Evolutionary conservation across 2,113 vertebrate species (phyloP).

Genomic region (Carassius auratus): DNA sequence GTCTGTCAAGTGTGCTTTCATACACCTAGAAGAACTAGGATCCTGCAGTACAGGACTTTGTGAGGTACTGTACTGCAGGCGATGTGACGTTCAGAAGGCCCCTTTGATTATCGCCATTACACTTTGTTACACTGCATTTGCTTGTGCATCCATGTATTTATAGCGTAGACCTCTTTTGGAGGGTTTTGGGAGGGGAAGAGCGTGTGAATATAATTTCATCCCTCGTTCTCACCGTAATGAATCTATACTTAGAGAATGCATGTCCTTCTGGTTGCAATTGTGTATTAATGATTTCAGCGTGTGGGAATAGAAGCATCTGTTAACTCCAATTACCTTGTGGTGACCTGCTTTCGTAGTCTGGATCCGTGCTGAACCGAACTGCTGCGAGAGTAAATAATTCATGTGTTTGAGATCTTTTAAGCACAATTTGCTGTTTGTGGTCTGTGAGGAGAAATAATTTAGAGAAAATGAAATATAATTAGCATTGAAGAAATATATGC

Average conservation of each 20-base stretch:
- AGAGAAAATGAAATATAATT: background rate
- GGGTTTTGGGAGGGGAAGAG: background rate
- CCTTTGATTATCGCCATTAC: constrained; percentile 24
- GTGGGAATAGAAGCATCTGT: constrained; percentile 65
- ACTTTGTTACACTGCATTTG: constrained; percentile 40
- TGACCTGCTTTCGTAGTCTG: constrained; percentile 63
- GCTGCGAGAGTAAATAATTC: constrained; percentile 26
- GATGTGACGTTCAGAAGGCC: background rate
- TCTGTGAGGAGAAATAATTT: background rate
- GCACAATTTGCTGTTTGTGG: constrained; percentile 12
- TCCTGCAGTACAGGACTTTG: background rate
- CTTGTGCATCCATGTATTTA: constrained; percentile 42
- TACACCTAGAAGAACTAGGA: constrained; percentile 8
- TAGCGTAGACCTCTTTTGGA: constrained; percentile 6
- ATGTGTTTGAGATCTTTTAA: background rate
- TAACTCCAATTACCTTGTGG: constrained; percentile 67
- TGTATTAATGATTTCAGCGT: constrained; percentile 50
- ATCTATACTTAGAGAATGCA: constrained; percentile 27
- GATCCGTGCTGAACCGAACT: constrained; percentile 28
- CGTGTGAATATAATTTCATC: constrained; percentile 31
- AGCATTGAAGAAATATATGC: background rate
- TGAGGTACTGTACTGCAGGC: background rate
- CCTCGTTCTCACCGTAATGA: constrained; percentile 15
- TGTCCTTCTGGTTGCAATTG: constrained; percentile 34
- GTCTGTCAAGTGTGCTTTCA: constrained; percentile 10